Base-by-base conservation (phyloP, 2,888 invertebrate genomes). In the Aproaerema taeniolella region DNA sequence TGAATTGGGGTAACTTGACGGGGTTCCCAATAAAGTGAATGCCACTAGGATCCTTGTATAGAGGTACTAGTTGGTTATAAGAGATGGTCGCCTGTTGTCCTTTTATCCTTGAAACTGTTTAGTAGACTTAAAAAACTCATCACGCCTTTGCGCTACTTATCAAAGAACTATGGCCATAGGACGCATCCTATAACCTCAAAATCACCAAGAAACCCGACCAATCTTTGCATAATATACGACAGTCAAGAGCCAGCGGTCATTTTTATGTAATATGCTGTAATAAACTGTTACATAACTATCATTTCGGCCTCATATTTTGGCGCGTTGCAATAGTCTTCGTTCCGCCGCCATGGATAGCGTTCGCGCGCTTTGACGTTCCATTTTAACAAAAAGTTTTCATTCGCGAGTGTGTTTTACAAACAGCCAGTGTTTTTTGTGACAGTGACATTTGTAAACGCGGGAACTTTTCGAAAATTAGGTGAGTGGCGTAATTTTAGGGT, bases 211-310 rank as follows among this genome's bases (percentile, higher is more conserved):
- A 58, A 61, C 55, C 50, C 57, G 58, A 50, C 49, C 54, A 48
- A 52, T 65, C 67, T 70, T 72, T 70, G 69, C 72, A 69, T 68
- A 72, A 70, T 60, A 67, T 50, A 57, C 56, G 47, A 49, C 52
- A 52, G 49, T 39, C 47, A 48, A 61, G 63, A 62, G 69, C 79
- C 70, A 64, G 50, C 71, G 73, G 78, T 76, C 53, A 69, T 76
- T 78, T 82, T 83, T 81, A 81, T 81, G 75, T 81, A 83, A 83
- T 75, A 74, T 67, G 61, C 66, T 68, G 80, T 76, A 79, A 82
- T 73, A 71, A 74, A 66, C 32, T 47, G 61, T 83, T 81, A 66
- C 65, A 69, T 68, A 81, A 82, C 59, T 50, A 61, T 66, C 67
- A 72, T 72, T 78, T 67, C 67, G 80, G 70, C 80, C 81, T 79